Conservation (phyloP, 2,113 vertebrate genomes). For the Henicopernis longicauda region DNA sequence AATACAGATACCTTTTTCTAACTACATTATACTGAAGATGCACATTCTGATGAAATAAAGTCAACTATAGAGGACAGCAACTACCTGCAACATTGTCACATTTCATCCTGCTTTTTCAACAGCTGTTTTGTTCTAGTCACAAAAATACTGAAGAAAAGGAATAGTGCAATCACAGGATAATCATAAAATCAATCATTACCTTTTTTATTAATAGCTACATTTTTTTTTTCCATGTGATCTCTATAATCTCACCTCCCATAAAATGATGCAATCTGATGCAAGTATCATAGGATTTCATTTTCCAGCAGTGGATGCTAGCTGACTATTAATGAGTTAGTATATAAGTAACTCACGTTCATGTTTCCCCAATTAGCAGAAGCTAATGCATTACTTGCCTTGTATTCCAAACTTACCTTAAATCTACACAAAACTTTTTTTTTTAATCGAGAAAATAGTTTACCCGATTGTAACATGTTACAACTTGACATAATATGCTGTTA, state of each 20-base stretch:
- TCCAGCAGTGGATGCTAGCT: neutral
- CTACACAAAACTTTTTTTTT: neutral
- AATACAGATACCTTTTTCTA: neutral
- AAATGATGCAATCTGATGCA: neutral
- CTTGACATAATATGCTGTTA: neutral
- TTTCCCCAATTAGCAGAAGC: neutral
- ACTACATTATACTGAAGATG: neutral
- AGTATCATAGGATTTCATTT: neutral
- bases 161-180: neutral
- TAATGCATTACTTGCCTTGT: neutral
- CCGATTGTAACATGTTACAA: neutral
- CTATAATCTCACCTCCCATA: neutral
- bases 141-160: neutral
- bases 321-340: neutral
- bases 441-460: neutral
- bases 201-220: neutral
- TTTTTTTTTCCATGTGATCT: neutral
- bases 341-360: neutral
- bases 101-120: neutral
- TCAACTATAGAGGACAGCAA: neutral
- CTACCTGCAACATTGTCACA: neutral
- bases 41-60: neutral
- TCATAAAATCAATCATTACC: neutral
- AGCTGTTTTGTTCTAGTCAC: neutral
- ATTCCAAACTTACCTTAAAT: neutral